phyloP scores from a whole-genome alignment of 2,888 invertebrate genomes.

The Trissolcus brochymenae region DNA sequence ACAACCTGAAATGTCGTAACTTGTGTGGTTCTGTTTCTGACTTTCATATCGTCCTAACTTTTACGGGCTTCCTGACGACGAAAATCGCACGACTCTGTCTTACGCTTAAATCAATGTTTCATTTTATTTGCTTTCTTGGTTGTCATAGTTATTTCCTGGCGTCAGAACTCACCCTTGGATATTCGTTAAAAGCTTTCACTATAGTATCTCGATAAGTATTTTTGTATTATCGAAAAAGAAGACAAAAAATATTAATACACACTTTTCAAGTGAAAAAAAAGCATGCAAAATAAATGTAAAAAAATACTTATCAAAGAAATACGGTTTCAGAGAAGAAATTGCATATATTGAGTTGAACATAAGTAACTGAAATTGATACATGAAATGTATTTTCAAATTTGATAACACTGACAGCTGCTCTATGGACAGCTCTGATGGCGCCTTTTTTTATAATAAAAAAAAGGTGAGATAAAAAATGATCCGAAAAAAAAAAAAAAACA shows the following conservation, averaged over 20 bases:
- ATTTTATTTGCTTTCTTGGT: conserved; percentile 31
- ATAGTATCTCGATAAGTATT: conserved; percentile 11
- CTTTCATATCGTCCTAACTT: not conserved
- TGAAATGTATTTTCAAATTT: too few species aligned
- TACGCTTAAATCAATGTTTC: conserved; percentile 24
- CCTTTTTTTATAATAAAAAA: too few species aligned
- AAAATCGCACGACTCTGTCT: not conserved
- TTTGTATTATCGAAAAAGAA: too few species aligned
- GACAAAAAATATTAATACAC: too few species aligned
- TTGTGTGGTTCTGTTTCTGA: not conserved
- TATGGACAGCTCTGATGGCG: too few species aligned
- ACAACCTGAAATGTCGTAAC: too few species aligned
- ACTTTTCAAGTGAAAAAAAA: not conserved
- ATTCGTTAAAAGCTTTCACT: conserved; percentile 27
- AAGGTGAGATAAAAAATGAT: too few species aligned
- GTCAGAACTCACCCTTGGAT: conserved; percentile 16
- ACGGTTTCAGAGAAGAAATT: too few species aligned
- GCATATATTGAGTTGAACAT: not conserved
- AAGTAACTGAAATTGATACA: too few species aligned
- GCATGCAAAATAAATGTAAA: not conserved
- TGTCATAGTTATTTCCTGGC: conserved; percentile 32
- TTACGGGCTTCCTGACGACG: not conserved
- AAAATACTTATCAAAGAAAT: not conserved
- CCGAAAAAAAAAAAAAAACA: too few species aligned
- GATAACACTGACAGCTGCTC: too few species aligned